Percentiles rank a stretch among this genome's conserved stretches.
phyloP scores from a whole-genome alignment of 1,140 invertebrate genomes.

The Bilobella aurantiaca region DNA sequence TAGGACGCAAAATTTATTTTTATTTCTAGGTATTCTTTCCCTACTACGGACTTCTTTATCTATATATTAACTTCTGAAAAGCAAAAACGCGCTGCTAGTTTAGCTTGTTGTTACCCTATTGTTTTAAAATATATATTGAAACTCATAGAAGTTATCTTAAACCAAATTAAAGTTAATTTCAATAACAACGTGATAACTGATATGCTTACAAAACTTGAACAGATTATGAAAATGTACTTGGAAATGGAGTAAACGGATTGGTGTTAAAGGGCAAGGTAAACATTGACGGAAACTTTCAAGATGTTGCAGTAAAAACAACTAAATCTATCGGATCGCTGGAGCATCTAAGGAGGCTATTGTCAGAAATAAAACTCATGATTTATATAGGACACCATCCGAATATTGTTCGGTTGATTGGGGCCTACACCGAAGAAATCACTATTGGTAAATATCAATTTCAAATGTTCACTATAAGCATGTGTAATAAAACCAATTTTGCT shows the following conservation, averaged over 20 bases:
- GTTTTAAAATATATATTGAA: no score
- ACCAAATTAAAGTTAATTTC: no score
- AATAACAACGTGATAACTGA: not conserved
- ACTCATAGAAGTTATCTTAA: no score
- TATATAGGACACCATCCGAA: constrained; percentile 46
- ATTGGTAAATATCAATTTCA: not conserved
- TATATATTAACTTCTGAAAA: not conserved
- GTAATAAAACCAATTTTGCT: not conserved
- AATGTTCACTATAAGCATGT: not conserved
- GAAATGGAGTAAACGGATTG: constrained; percentile 10
- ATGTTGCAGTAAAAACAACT: constrained; percentile 3
- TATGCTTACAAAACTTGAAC: not conserved
- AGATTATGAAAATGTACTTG: constrained; percentile 1
- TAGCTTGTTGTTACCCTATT: no score
- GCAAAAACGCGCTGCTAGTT: not conserved
- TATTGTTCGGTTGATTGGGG: constrained; percentile 8
- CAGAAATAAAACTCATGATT: constrained; percentile 70
- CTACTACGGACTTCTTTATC: no score
- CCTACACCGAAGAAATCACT: not conserved
- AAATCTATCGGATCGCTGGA: not conserved
- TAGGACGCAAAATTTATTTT: not conserved
- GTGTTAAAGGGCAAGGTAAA: not conserved
- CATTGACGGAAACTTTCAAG: not conserved
- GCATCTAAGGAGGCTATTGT: constrained; percentile 43
- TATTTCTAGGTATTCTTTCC: no score